phyloP scores from a whole-genome alignment of 2,888 invertebrate species.

The Drosophila longiperda region DNA sequence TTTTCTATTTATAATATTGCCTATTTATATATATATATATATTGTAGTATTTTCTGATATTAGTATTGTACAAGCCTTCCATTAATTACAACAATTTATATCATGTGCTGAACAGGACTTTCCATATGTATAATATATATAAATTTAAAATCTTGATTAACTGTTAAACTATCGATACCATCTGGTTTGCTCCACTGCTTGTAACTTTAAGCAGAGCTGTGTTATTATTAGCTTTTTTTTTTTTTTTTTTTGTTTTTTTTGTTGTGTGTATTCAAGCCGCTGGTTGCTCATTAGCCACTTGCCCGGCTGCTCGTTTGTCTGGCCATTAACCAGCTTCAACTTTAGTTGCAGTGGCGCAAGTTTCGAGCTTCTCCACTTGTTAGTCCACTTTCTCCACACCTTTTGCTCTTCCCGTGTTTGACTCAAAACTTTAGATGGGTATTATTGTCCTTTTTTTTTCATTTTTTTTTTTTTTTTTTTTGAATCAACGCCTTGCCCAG shows the following conservation, averaged over 20 bases:
- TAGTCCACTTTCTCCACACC: background rate
- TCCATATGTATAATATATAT: background rate
- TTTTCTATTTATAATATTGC: background rate
- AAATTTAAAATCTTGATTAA: background rate
- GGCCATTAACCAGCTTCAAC: constrained; percentile 67
- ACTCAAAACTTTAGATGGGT: constrained; percentile 65
- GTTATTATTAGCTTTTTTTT: background rate
- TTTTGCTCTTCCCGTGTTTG: constrained; percentile 12
- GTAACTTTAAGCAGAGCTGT: constrained; percentile 10
- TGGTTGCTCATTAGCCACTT: constrained; percentile 68
- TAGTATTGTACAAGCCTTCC: background rate
- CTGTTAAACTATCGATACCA: constrained; percentile 2
- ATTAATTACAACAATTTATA: background rate
- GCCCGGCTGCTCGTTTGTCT: constrained; percentile 66
- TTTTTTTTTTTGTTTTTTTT: background rate
- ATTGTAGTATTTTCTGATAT: background rate
- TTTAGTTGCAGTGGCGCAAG: constrained; percentile 37
- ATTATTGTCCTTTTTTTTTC: constrained; percentile 45
- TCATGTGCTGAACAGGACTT: background rate
- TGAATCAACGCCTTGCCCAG: constrained; percentile 44
- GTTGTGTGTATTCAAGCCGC: constrained; percentile 19
- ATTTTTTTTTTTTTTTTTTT: constrained; percentile 47
- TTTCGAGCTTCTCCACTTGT: background rate
- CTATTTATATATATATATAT: no score
- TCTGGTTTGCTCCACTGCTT: background rate